Conservation (phyloP, 2,113 vertebrate species). For the Cavia porcellus region DNA sequence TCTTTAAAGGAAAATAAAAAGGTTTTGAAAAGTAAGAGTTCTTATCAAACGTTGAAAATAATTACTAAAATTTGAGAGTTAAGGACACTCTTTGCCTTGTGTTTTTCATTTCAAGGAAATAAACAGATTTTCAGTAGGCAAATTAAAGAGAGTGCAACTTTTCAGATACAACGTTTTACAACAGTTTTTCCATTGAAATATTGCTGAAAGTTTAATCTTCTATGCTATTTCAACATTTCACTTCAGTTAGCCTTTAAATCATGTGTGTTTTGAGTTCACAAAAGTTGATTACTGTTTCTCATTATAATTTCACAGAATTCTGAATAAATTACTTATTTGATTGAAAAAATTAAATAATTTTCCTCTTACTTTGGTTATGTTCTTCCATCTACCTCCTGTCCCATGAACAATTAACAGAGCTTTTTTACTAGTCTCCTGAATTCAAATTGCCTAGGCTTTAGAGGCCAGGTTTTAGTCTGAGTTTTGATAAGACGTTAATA, state of each 20-base stretch:
- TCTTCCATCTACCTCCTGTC: not conserved
- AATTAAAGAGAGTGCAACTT: not conserved
- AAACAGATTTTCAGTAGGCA: not conserved
- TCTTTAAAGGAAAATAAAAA: not conserved
- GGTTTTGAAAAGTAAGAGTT: conserved; percentile 1
- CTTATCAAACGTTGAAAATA: conserved; percentile 33
- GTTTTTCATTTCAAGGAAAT: conserved; percentile 48
- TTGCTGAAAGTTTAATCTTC: conserved; percentile 21
- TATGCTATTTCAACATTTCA: not conserved
- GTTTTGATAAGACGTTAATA: conserved; percentile 33
- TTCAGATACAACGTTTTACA: conserved; percentile 33
- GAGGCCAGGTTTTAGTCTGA: not conserved
- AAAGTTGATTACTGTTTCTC: conserved; percentile 35
- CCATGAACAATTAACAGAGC: not conserved
- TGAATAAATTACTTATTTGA: conserved; percentile 53
- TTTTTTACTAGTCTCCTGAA: not conserved
- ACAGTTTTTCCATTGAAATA: conserved; percentile 45
- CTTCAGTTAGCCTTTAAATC: not conserved
- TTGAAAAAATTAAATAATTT: conserved; percentile 40
- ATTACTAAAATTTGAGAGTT: not conserved
- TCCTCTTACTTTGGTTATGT: not conserved
- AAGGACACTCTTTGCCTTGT: not conserved
- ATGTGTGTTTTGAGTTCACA: not conserved
- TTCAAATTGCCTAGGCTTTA: not conserved
- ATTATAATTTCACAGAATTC: conserved; percentile 38